phyloP scores from a whole-genome alignment of 2,113 vertebrate genomes.

The Symphodus melops region DNA sequence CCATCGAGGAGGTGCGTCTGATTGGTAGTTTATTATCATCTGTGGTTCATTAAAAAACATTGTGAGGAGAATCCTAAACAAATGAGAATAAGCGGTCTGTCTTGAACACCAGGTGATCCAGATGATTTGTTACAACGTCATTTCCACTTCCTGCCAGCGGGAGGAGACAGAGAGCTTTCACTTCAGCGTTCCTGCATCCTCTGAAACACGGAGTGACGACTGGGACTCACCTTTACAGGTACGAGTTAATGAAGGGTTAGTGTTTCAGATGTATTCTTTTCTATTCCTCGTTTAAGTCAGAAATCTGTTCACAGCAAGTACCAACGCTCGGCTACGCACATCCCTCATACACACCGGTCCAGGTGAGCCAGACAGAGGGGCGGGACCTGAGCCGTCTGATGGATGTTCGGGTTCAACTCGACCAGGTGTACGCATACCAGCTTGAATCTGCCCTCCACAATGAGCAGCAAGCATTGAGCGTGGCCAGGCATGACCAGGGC shows the following conservation, averaged over 20 bases:
- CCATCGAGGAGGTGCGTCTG: constrained; percentile 79
- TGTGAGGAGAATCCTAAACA: no score
- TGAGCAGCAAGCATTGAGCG: neutral
- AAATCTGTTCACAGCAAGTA: neutral
- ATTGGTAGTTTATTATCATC: no score
- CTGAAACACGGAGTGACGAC: constrained; percentile 78
- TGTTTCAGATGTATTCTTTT: neutral
- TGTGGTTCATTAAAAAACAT: no score
- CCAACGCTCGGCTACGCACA: neutral
- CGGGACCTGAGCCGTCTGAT: constrained; percentile 81
- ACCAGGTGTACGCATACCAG: constrained; percentile 85
- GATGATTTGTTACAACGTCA: constrained; percentile 78
- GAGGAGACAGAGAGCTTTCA: constrained; percentile 83
- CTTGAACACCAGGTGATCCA: constrained; percentile 79
- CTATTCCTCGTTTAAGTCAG: neutral
- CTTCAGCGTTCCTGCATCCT: constrained; percentile 76
- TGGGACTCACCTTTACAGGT: constrained; percentile 85
- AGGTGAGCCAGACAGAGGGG: constrained; percentile 47
- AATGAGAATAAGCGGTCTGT: neutral
- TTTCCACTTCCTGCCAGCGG: constrained; percentile 41
- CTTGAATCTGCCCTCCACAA: constrained; percentile 69
- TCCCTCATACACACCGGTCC: constrained; percentile 13
- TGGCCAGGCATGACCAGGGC: constrained; percentile 35
- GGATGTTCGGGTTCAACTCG: constrained; percentile 82
- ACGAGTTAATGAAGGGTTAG: no score